Percentiles rank a stretch among this genome's conserved stretches.
Conservation (phyloP, 2,888 invertebrate species). For the Eulithis testata region DNA sequence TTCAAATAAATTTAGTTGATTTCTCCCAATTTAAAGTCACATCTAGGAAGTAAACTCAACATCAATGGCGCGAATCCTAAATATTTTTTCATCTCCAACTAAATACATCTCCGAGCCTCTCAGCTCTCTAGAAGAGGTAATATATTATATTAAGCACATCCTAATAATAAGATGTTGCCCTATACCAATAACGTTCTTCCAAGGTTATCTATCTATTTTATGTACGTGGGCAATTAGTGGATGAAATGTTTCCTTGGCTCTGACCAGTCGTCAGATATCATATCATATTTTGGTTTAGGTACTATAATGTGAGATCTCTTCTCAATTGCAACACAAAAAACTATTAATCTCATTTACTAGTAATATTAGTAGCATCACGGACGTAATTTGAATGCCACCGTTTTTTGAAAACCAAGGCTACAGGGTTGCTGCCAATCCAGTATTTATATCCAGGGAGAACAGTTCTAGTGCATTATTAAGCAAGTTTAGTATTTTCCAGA, state of each 20-base stretch:
- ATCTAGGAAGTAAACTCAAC: constrained; percentile 20
- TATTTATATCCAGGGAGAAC: constrained; percentile 15
- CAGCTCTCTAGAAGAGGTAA: constrained; percentile 10
- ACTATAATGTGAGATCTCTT: too few species aligned
- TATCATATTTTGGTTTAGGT: too few species aligned
- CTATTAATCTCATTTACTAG: too few species aligned
- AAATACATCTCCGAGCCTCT: constrained; percentile 24
- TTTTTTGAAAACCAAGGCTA: not conserved
- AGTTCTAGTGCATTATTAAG: constrained; percentile 18
- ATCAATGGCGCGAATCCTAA: constrained; percentile 16
- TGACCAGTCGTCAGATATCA: too few species aligned
- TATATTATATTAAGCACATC: constrained; percentile 9
- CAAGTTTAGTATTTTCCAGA: constrained; percentile 18
- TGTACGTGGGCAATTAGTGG: too few species aligned
- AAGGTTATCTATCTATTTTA: too few species aligned
- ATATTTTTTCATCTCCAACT: constrained; percentile 31
- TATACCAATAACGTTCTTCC: not conserved
- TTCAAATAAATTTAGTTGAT: too few species aligned
- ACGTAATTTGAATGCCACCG: not conserved
- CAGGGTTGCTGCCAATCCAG: constrained; percentile 5
- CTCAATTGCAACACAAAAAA: too few species aligned
- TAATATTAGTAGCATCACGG: too few species aligned
- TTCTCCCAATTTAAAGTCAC: constrained; percentile 2
- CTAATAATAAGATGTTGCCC: not conserved
- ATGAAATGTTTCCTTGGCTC: too few species aligned